Evolutionary conservation across 2,797 vertebrate genomes (phyloP).

Genomic region (Thamnophis elegans): DNA sequence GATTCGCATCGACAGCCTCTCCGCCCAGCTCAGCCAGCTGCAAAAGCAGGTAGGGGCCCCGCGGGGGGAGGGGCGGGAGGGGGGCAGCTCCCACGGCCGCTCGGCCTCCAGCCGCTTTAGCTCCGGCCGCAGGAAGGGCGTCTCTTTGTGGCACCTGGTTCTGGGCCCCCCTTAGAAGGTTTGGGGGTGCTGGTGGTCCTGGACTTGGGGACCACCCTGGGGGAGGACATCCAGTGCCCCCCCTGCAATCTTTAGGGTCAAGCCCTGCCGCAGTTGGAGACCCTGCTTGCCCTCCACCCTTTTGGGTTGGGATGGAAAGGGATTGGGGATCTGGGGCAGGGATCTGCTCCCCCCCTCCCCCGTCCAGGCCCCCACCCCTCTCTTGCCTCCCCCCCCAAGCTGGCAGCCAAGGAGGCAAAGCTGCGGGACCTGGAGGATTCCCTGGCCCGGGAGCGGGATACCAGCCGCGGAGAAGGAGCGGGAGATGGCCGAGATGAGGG

Average conservation of each 20-base stretch:
- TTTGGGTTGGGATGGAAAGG: not conserved
- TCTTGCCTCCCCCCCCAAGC: slow-evolving; percentile 60
- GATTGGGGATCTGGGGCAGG: not conserved
- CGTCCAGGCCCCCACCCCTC: not conserved
- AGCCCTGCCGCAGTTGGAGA: not conserved
- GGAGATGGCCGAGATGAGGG: slow-evolving; percentile 88
- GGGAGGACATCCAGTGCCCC: not conserved
- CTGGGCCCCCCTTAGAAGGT: not conserved
- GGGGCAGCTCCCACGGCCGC: no score
- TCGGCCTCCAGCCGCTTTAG: no score
- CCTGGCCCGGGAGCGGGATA: slow-evolving; percentile 81
- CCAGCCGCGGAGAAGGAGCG: slow-evolving; percentile 87
- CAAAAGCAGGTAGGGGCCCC: no score
- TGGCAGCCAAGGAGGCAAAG: slow-evolving; percentile 84
- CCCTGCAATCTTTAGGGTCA: not conserved
- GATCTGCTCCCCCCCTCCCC: not conserved
- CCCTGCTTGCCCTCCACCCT: not conserved
- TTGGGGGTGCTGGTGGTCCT: not conserved
- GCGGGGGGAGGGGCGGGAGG: no score
- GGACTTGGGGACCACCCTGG: not conserved
- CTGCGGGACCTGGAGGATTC: slow-evolving; percentile 87
- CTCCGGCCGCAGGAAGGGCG: no score
- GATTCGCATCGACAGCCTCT: no score
- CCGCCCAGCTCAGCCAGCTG: no score
- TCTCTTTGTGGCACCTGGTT: no score